These are phyloP conservation scores for Heterohyrax brucei DNA, from an alignment of 2,797 vertebrate species.

Conservation along the genomic window DNA sequence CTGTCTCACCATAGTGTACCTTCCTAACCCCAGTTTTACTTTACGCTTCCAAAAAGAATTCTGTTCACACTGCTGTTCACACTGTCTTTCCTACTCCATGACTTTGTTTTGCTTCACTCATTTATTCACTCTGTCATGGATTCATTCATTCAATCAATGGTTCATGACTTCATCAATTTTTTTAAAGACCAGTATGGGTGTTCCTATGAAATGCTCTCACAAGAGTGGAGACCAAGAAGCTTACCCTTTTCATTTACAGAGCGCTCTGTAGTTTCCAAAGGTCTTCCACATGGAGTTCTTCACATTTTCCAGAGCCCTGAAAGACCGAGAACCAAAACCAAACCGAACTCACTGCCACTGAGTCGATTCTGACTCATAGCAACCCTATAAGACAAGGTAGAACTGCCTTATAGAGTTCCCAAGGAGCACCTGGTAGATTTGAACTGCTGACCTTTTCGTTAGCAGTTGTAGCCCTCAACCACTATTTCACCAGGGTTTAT, in stretches of 20 bases:
- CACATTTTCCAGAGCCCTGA: constrained; percentile 39
- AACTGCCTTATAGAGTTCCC: no score
- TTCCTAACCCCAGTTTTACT: neutral
- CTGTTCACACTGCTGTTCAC: neutral
- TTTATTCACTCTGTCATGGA: neutral
- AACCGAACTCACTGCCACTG: no score
- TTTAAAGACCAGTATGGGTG: neutral
- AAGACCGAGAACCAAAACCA: neutral
- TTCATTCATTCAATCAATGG: neutral
- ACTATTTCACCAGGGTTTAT: no score
- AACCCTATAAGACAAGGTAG: no score
- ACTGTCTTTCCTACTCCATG: neutral
- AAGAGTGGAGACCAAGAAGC: constrained; percentile 6
- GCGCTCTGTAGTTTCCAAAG: constrained; percentile 6
- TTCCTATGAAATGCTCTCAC: neutral
- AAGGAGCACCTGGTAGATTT: no score
- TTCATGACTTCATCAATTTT: neutral
- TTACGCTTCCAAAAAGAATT: neutral
- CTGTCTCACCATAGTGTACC: neutral
- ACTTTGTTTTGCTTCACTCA: neutral
- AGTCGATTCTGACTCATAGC: no score
- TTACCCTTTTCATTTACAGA: neutral
- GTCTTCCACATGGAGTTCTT: neutral
- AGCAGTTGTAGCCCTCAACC: no score
- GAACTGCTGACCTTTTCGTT: no score